phyloP scores from a whole-genome alignment of 92 coral and sea anemone genomes.

The Siderastrea siderea region DNA sequence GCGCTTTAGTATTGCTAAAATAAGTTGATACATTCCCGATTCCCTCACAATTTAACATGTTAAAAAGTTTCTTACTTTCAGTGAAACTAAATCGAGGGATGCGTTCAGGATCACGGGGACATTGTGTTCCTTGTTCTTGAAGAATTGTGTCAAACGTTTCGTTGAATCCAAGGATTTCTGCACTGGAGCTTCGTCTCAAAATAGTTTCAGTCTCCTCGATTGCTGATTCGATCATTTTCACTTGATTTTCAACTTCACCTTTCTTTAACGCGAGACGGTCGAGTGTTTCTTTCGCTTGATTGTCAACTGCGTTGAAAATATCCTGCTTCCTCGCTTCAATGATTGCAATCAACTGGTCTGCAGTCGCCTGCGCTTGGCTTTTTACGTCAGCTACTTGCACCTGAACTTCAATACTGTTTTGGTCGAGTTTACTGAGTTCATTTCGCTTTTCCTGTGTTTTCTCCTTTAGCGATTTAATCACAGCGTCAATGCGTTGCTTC shows the following conservation, averaged over 20 bases:
- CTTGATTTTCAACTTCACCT: not conserved
- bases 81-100: not conserved
- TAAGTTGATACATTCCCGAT: not conserved
- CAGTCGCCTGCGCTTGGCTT: not conserved
- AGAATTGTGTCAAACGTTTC: not conserved
- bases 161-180: not conserved
- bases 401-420: not conserved
- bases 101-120: not conserved
- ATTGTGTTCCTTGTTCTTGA: not conserved
- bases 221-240: not conserved
- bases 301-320: not conserved
- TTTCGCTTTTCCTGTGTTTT: not conserved
- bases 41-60: not conserved
- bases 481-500: not conserved
- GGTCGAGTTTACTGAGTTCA: not conserved
- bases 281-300: not conserved
- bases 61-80: not conserved
- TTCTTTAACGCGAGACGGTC: not conserved
- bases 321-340: not conserved
- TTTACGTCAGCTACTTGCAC: not conserved
- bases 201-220: not conserved
- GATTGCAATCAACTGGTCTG: not conserved
- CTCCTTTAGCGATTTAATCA: not conserved
- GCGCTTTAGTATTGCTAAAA: not conserved
- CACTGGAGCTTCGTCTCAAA: not conserved